Percentiles rank a stretch among this genome's conserved stretches.
Evolutionary conservation across 2,888 invertebrate species (phyloP).

Genomic region (Pyrrhia umbra): DNA sequence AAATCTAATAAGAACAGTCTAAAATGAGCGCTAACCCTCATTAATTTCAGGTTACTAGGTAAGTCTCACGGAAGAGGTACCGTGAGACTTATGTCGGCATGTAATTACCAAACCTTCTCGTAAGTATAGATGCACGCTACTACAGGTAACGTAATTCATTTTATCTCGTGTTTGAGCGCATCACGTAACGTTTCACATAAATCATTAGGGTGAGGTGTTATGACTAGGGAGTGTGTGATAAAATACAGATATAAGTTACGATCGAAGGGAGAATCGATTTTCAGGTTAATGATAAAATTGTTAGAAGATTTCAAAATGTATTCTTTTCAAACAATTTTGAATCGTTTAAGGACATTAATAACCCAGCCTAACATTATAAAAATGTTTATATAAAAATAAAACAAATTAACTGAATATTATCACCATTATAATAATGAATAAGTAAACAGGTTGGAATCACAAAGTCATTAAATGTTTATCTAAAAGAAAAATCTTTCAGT

Average conservation of each 20-base stretch:
- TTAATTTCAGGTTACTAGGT: too few species aligned
- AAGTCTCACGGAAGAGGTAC: too few species aligned
- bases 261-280: not conserved
- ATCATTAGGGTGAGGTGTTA: slow-evolving; percentile 43
- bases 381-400: too few species aligned
- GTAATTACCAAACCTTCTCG: slow-evolving; percentile 55
- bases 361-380: too few species aligned
- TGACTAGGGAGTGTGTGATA: slow-evolving; percentile 21
- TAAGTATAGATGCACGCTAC: slow-evolving; percentile 53
- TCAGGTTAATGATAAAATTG: not conserved
- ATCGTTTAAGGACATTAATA: too few species aligned
- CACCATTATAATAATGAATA: too few species aligned
- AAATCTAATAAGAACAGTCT: too few species aligned
- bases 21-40: too few species aligned
- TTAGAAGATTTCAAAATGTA: not conserved
- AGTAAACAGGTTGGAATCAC: too few species aligned
- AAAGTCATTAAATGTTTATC: too few species aligned
- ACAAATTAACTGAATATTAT: too few species aligned
- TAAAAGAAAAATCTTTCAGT: too few species aligned
- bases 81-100: slow-evolving; percentile 19
- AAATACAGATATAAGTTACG: slow-evolving; percentile 41
- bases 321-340: not conserved
- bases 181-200: slow-evolving; percentile 46
- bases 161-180: slow-evolving; percentile 51
- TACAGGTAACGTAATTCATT: slow-evolving; percentile 43